Percentiles rank a stretch among this genome's conserved stretches.
These are phyloP conservation scores for Platygyra sinensis DNA, from an alignment of 64 coral and sea anemone species.

Conservation along the genomic window DNA sequence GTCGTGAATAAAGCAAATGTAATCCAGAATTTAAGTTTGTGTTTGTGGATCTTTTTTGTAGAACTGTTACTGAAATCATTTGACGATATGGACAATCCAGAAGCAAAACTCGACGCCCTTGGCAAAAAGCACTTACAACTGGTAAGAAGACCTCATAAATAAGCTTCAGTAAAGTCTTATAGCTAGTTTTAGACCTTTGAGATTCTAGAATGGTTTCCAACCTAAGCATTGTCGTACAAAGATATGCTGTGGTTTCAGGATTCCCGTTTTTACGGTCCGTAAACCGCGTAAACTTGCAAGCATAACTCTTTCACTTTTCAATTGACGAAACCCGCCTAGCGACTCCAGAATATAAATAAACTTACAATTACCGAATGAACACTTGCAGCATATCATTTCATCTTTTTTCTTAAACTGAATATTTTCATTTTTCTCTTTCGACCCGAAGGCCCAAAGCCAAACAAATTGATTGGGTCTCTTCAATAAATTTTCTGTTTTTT, in stretches of 20 bases:
- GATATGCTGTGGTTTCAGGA: no score
- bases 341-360: not conserved
- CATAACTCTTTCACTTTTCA: not conserved
- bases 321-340: not conserved
- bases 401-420: not conserved
- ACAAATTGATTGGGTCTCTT: not conserved
- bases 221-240: not conserved
- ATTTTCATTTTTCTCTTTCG: not conserved
- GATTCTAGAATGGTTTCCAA: not conserved
- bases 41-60: not conserved
- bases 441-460: not conserved
- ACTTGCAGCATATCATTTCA: not conserved
- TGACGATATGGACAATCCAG: constrained; percentile 43
- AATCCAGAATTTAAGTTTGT: not conserved
- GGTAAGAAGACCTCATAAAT: constrained; percentile 14
- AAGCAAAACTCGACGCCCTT: constrained; percentile 61
- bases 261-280: not conserved
- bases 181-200: not conserved
- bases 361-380: not conserved
- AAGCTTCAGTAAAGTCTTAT: not conserved
- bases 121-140: constrained; percentile 59
- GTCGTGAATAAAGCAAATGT: not conserved
- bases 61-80: constrained; percentile 48
- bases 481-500: no score
- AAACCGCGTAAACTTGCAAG: not conserved